Conservation (phyloP, 2,888 invertebrate genomes). For the Sialis fuliginosa region DNA sequence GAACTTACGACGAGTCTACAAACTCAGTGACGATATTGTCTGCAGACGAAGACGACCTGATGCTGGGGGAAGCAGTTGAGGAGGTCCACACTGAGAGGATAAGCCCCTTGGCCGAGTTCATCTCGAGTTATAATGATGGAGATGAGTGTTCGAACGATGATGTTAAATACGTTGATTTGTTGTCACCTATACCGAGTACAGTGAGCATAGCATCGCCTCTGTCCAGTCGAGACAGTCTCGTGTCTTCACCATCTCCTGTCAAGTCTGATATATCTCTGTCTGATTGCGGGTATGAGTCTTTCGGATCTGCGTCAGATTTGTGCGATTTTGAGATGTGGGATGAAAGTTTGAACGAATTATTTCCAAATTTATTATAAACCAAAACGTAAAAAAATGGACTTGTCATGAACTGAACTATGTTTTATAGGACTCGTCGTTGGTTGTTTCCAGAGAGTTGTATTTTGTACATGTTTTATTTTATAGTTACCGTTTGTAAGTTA, state of each 20-base stretch:
- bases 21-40: constrained; percentile 59
- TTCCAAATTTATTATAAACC: constrained; percentile 54
- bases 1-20: constrained; percentile 51
- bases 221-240: constrained; percentile 4
- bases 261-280: constrained; percentile 18
- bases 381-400: no score
- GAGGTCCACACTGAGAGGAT: constrained; percentile 18
- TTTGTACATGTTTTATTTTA: no score
- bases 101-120: not conserved
- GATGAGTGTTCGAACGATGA: constrained; percentile 10
- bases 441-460: no score
- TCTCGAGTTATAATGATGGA: constrained; percentile 15
- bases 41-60: constrained; percentile 33
- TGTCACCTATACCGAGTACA: constrained; percentile 10
- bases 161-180: constrained; percentile 10
- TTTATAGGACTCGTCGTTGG: no score
- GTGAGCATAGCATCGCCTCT: constrained; percentile 1
- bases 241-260: constrained; percentile 4
- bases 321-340: constrained; percentile 42
- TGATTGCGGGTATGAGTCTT: constrained; percentile 50
- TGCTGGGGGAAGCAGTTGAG: constrained; percentile 29
- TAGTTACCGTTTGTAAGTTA: no score
- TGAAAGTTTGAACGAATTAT: constrained; percentile 57
- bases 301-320: constrained; percentile 32
- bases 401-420: no score